Base-by-base conservation (phyloP, 1,140 invertebrate genomes). In the Drosophila ananassae region DNA sequence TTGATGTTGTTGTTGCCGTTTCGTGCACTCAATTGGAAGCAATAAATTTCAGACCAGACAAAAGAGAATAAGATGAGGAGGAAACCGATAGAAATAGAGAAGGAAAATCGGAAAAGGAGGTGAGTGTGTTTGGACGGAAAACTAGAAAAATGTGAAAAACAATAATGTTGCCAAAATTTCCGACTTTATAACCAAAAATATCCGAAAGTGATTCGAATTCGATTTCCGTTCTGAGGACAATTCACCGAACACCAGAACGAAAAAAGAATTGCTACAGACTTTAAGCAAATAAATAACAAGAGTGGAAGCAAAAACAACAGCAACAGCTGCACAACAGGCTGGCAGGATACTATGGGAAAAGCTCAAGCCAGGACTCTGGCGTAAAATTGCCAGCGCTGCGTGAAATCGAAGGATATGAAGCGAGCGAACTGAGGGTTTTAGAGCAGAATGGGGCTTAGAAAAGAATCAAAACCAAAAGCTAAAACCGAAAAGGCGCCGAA, bases 171-270 rank as follows among this genome's bases (percentile, higher is more conserved):
- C 80, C 89, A 90, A 85, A 85, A 91, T 89, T 79, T 91, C 83
- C 82, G 85, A 81, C 77, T 90, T 91, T 87, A 83, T 89, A 77
- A 90, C 89, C 89, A 77, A 91, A 75, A 89, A 90, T 90, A 91
- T 91, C 90, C 90, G 90, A 90, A 91, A 91, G 90, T 91, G 90
- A 91, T 91, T 90, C 82, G 73, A 82, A 85, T 81, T 90, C 90
- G 90, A 91, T 91, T 91, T 90, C 79, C 90, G 67, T 79, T 84
- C 52, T 50, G 41, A 55, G 59, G 25, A 50, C 62, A 63, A 64
- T 34, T 52, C 47, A 32, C 28, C 32, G 30, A 39, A 41, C 48
- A 50, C 50, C 34, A 60, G 48, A 21, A 39, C 37, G 44, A 53
- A 63, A 59, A 51, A 21, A 53, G 48, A 56, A 47, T 22, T 47